Evolutionary conservation across 2,113 vertebrate genomes (phyloP), one percentile per base, ranked within the genome.

Genomic region (Trachemys scripta): DNA sequence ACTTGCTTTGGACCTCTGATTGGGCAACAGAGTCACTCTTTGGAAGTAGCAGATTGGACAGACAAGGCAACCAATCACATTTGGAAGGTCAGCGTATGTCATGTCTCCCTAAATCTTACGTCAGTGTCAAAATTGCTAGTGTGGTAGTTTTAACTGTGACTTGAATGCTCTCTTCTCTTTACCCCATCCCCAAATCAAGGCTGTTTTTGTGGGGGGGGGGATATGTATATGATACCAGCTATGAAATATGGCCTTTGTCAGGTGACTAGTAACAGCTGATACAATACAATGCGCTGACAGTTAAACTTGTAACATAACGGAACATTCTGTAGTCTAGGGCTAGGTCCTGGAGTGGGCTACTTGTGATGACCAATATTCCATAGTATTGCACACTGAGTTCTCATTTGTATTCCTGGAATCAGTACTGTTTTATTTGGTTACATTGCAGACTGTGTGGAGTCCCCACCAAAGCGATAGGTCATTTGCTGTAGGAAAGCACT

Each of bases 1-100:
- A 99, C 99, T 75, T 99, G 99, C 97, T 99, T 99, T 88, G 99
- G 99, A 89, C 99, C 99, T 24, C 97, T 99, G 95, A 98, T 99
- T 1, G 99, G 99, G 69, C 99, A 99, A 96, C 99, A 99, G 78
- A 99, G 99, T 90, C 99, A 99, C 97, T 99, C 98, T 19, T 98
- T 99, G 93, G 99, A 99, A 92, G 99, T 99, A 49, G 99, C 99
- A 0, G 99, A 99, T 92, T 99, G 99, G 99, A 99, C 99, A 54
- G 99, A 99, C 87, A 99, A 99, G 97, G 98, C 98, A 80, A 98
- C 99, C 2, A 99, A 98, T 96, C 99, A 99, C 85, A 98, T 99
- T 93, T 99, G 99, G 99, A 99, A 99, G 99, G 99, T 99, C 57
- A 96, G 98, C 97, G 82, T 78, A 10, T 53, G n/a, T 47, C 79